Conservation (phyloP, 2,113 vertebrate genomes). For the Solea solea region DNA sequence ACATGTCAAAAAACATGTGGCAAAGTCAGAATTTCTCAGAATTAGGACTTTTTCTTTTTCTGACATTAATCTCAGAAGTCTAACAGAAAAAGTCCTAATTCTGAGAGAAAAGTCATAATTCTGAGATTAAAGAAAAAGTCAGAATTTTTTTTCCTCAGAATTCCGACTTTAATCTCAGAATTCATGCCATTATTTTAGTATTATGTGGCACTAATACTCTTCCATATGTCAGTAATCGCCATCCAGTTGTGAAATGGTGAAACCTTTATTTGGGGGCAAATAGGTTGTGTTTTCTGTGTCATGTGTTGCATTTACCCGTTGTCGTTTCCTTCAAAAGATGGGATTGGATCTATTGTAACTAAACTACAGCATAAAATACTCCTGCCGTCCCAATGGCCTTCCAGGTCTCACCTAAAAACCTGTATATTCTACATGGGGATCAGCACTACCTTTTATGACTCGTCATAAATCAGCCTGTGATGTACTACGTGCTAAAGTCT, state of each 20-base stretch:
- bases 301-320: conserved; percentile 20
- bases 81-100: too few relatives aligned
- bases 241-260: not conserved
- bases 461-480: conserved; percentile 51
- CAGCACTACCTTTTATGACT: conserved; percentile 25
- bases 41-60: too few relatives aligned
- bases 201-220: too few relatives aligned
- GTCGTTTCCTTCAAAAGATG: conserved; percentile 14
- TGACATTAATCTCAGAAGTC: too few relatives aligned
- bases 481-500: conserved; percentile 39
- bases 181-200: too few relatives aligned
- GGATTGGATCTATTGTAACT: conserved; percentile 9
- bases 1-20: too few relatives aligned
- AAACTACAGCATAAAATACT: conserved; percentile 8
- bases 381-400: conserved; percentile 16
- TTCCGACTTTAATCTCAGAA: too few relatives aligned
- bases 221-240: not conserved
- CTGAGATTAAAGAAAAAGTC: too few relatives aligned
- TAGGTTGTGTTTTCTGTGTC: conserved; percentile 9
- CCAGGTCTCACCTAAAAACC: conserved; percentile 27
- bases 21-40: too few relatives aligned
- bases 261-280: not conserved
- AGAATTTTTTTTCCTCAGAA: too few relatives aligned
- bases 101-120: too few relatives aligned
- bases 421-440: conserved; percentile 22